Percentiles rank a stretch among this genome's conserved stretches.
phyloP scores from a whole-genome alignment of 1,140 invertebrate species.

The Drosophila murphyi region DNA sequence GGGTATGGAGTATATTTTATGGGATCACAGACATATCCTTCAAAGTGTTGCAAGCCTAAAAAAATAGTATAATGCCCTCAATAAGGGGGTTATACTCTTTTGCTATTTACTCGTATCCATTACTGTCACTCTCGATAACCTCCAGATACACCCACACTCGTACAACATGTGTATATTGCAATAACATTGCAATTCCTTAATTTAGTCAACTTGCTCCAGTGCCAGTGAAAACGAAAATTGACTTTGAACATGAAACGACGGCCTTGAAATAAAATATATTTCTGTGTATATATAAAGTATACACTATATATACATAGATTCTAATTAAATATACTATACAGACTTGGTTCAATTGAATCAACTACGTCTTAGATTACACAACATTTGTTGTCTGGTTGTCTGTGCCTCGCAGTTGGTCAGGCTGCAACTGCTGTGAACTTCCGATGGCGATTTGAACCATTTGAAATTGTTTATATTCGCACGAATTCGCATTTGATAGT shows the following conservation, averaged over 20 bases:
- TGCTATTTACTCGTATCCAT: neutral
- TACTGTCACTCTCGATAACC: conserved; percentile 33
- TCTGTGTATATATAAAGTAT: neutral
- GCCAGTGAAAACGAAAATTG: conserved; percentile 66
- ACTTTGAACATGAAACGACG: conserved; percentile 57
- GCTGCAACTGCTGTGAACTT: conserved; percentile 23
- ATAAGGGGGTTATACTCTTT: no score
- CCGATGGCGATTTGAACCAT: conserved; percentile 41
- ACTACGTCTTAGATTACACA: conserved; percentile 78
- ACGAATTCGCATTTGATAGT: conserved; percentile 14
- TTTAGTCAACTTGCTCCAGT: conserved; percentile 57
- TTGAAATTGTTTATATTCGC: conserved; percentile 13
- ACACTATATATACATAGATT: conserved; percentile 2
- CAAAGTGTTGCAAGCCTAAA: no score
- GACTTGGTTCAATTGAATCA: conserved; percentile 47
- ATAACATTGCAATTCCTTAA: conserved; percentile 49
- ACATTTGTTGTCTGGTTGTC: conserved; percentile 43
- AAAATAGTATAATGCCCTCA: no score
- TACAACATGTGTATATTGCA: neutral
- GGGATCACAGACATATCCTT: no score
- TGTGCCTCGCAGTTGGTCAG: conserved; percentile 3
- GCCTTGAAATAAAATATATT: conserved; percentile 53
- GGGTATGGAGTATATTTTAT: no score
- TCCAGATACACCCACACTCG: neutral
- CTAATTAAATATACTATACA: conserved; percentile 9